phyloP scores from a whole-genome alignment of 2,113 vertebrate species.

The Eulacestoma nigropectus region DNA sequence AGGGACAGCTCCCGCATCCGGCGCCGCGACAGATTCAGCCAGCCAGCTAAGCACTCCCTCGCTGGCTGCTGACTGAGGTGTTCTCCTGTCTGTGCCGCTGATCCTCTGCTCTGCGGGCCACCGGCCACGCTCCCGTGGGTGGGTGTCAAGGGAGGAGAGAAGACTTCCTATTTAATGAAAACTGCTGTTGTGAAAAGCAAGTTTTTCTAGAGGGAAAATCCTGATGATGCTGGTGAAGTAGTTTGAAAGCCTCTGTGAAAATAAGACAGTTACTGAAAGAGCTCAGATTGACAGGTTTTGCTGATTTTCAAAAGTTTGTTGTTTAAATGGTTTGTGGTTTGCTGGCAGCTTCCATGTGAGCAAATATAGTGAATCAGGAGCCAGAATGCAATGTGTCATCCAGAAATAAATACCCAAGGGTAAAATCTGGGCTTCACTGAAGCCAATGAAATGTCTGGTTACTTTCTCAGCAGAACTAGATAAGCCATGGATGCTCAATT shows the following conservation, averaged over 20 bases:
- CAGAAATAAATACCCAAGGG: background rate
- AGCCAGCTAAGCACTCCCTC: background rate
- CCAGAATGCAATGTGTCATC: background rate
- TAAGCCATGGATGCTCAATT: background rate
- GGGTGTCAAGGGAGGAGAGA: background rate
- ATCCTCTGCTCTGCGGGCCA: background rate
- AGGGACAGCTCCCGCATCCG: background rate
- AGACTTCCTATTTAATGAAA: rapidly evolving
- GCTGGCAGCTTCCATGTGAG: background rate
- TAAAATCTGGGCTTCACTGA: background rate
- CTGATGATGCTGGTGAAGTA: background rate
- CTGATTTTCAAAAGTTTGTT: background rate
- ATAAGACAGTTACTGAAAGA: background rate
- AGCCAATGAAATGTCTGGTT: background rate
- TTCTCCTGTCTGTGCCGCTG: background rate
- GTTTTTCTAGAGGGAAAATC: background rate
- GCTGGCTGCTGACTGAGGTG: background rate
- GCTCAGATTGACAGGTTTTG: background rate
- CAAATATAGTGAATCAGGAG: background rate
- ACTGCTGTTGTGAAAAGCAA: background rate
- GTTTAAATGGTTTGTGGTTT: background rate
- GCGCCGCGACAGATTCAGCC: background rate
- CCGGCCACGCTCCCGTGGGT: rapidly evolving
- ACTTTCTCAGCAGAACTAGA: background rate
- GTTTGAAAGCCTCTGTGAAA: background rate